A percentile compares a stretch with the other conserved stretches of the same genome.
Conservation (phyloP, 2,797 vertebrate genomes). For the Sparus aurata region DNA sequence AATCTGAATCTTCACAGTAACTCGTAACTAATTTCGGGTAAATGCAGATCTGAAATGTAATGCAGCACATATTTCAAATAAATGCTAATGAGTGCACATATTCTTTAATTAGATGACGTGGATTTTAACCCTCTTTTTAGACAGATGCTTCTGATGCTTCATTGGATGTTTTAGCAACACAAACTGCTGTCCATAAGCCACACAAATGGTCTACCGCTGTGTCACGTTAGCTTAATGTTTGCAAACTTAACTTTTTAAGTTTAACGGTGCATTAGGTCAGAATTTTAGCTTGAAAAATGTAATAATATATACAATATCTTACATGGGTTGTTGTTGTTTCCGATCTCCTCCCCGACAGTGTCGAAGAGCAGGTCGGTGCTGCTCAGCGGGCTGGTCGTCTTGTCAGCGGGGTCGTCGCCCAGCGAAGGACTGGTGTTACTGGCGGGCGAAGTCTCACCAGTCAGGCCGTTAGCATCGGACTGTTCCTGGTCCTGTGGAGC, state of each 20-base stretch:
- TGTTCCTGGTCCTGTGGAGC: conserved; percentile 42
- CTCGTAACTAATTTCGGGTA: too few species aligned
- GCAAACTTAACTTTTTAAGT: too few species aligned
- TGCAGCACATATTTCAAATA: too few species aligned
- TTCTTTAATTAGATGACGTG: too few species aligned
- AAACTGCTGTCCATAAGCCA: background rate
- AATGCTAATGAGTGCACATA: too few species aligned
- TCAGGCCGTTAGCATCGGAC: background rate
- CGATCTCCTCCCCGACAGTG: conserved; percentile 30
- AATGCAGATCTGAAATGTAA: too few species aligned
- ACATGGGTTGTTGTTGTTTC: conserved; percentile 74
- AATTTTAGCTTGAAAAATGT: too few species aligned
- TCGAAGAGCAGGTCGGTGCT: conserved; percentile 36
- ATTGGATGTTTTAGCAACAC: background rate
- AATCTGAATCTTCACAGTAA: too few species aligned
- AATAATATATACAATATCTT: background rate
- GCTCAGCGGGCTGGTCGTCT: background rate
- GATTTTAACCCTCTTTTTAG: too few species aligned
- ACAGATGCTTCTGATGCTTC: background rate
- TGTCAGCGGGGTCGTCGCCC: background rate
- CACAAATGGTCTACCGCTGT: background rate
- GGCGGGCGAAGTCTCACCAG: background rate
- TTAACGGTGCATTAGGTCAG: too few species aligned
- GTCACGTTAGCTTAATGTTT: too few species aligned
- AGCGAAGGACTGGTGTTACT: background rate